Base-by-base conservation (phyloP, 2,888 invertebrate species). In the Drosophila helvetica region DNA sequence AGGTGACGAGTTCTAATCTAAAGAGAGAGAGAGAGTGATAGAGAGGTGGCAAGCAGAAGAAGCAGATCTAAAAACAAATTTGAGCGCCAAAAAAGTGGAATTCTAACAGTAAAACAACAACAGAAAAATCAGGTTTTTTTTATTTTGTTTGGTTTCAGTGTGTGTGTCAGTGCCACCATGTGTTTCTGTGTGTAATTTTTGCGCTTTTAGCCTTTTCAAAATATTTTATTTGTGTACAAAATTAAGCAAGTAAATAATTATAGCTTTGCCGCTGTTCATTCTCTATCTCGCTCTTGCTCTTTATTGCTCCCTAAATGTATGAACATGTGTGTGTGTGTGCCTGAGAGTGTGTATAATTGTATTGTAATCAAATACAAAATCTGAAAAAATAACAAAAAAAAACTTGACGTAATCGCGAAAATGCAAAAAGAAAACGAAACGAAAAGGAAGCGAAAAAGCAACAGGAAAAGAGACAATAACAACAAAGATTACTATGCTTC, bases 361-460 rank as follows among this genome's bases (percentile, higher is more conserved):
- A 38, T 38, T 77, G 77, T 83, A 87, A 86, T 80, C 75, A 75
- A 74, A 75, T 81, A 78, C 72, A 74, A 85, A 88, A 73, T 80
- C 76, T 73, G 58, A 67, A 73, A 38, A 74, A 75, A 84, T 68
- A 79, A 84, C 75, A 82, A 79, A 76, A 80, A n/a, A 75, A 76
- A 77, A 88, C 75, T 80, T 88, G 75, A 79, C 84, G 84, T 84
- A 84, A 84, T 88, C 88, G 70, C 78, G 42, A 38, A 67, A 75
- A 70, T 56, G 67, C 76, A 80, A 76, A 67, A 85, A 73, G 57
- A 65, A 79, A 79, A 61, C 70, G 64, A 66, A 63, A 66, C 59
- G 61, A 54, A 66, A 57, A 76, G 77, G 47, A 48, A 57, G 30
- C 10, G 27, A 70, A 65, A 75, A 69, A 50, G 25, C 25, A 43